phyloP scores from a whole-genome alignment of 2,113 vertebrate genomes.

The Manacus vitellinus region DNA sequence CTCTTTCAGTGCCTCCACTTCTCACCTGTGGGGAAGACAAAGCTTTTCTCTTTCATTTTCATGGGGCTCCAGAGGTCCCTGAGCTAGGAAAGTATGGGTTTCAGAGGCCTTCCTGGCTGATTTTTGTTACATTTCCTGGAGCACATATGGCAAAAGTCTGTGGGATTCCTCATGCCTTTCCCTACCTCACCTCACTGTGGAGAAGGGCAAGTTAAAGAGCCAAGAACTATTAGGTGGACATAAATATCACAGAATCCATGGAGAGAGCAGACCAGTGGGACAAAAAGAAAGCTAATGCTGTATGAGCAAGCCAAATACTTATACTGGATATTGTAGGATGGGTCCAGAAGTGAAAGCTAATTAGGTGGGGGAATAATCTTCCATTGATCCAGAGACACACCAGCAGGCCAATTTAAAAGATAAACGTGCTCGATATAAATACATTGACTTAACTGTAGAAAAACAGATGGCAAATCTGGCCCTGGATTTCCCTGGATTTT shows the following conservation, averaged over 20 bases:
- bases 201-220: neutral
- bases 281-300: neutral
- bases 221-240: neutral
- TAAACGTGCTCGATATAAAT: neutral
- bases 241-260: neutral
- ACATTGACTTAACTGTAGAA: neutral
- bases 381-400: conserved; percentile 3
- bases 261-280: neutral
- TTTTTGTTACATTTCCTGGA: neutral
- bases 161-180: neutral
- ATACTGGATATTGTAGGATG: neutral
- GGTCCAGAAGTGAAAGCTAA: conserved; percentile 8
- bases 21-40: neutral
- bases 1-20: neutral
- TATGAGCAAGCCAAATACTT: neutral
- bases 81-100: neutral
- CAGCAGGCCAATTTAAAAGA: conserved; percentile 13
- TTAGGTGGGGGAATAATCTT: conserved; percentile 26
- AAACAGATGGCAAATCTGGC: conserved; percentile 29
- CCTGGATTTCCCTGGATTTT: neutral
- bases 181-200: neutral
- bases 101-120: neutral
- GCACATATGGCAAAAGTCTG: neutral
- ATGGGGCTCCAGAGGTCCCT: neutral
- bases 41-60: neutral